Base-by-base conservation (phyloP, 1,140 invertebrate species). In the Panagrolaimus sp. region DNA sequence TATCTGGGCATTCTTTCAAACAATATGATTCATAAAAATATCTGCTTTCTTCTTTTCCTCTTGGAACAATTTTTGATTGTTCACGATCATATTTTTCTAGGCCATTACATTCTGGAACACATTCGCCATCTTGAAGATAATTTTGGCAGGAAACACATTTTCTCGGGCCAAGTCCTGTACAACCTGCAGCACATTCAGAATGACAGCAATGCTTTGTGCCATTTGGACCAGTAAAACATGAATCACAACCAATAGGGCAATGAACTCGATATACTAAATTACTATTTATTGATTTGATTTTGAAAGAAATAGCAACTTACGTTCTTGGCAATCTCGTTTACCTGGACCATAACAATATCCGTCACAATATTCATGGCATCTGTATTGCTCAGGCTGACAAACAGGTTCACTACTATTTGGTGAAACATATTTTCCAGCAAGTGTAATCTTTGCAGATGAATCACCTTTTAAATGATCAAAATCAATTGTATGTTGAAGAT, bases 21-120 rank as follows among this genome's bases (percentile, higher is more conserved):
- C 51, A 57, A 16, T 57, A 20, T 11, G 20, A 25, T 57, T 57
- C 51, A 57, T 57, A 27, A 27, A 57, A 57, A 13, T 57, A 57
- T 57, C 51, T 1, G 9, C 27, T 14, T 11, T 57, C 51, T 1
- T 57, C 51, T 57, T 57, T 57, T 13, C 20, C 20, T 11, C 51
- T 14, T 4, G 20, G 9, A 13, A 57, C 51, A 16, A 57, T 20
- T 27, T 25, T 57, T 25, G 51, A 57, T 13, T 57, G 20, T 20
- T 57, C 20, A 25, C 27, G 20, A 57, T 57, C 51, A 16, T 57
- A 57, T 4, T 25, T 57, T 57, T 57, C 20, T 5, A 57, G 11
- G 14, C 51, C 51, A 57, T 57, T 57, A 16, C 51, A 57, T 16
- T 57, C 51, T 11, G 51, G 9, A 1, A 57, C 51, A 27, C 51